A percentile compares a stretch with the other conserved stretches of the same genome.
phyloP scores from a whole-genome alignment of 1,140 invertebrate genomes.

The Drosophila asahinai region DNA sequence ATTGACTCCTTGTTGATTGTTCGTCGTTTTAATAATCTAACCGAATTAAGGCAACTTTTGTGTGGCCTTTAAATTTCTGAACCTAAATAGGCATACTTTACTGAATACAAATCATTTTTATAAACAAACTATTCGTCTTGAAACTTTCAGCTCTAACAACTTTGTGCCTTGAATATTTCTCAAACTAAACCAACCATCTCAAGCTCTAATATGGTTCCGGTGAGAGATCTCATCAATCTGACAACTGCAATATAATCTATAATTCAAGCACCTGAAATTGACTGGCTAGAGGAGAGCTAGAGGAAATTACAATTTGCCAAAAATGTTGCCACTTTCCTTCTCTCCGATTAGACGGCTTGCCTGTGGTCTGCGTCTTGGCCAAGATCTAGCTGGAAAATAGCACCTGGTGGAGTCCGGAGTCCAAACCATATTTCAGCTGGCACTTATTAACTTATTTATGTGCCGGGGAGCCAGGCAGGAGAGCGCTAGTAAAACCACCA shows the following conservation, averaged over 20 bases:
- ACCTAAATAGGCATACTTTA: too few relatives aligned
- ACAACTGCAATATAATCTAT: slow-evolving; percentile 25
- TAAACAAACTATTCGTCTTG: too few relatives aligned
- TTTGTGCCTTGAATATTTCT: too few relatives aligned
- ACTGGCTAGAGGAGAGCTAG: neutral
- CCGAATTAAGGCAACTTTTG: too few relatives aligned
- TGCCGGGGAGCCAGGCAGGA: slow-evolving; percentile 16
- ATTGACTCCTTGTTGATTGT: neutral
- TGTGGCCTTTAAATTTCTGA: neutral
- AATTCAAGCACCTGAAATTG: slow-evolving; percentile 31
- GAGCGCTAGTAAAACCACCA: slow-evolving; percentile 8
- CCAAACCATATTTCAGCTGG: slow-evolving; percentile 26
- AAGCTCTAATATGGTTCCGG: neutral
- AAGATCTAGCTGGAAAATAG: neutral
- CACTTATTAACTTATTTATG: slow-evolving; percentile 76
- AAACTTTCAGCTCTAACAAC: neutral
- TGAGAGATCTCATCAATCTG: neutral
- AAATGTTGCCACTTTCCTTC: neutral
- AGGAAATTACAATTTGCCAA: slow-evolving; percentile 11
- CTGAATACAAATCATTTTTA: too few relatives aligned
- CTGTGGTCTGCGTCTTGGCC: slow-evolving; percentile 13
- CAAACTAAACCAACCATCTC: neutral
- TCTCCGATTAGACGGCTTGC: slow-evolving; percentile 24
- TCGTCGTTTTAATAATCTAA: neutral
- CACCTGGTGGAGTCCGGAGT: slow-evolving; percentile 9